Percentiles rank a stretch among this genome's conserved stretches.
phyloP scores from a whole-genome alignment of 2,113 vertebrate species.

The Prunella fulvescens region DNA sequence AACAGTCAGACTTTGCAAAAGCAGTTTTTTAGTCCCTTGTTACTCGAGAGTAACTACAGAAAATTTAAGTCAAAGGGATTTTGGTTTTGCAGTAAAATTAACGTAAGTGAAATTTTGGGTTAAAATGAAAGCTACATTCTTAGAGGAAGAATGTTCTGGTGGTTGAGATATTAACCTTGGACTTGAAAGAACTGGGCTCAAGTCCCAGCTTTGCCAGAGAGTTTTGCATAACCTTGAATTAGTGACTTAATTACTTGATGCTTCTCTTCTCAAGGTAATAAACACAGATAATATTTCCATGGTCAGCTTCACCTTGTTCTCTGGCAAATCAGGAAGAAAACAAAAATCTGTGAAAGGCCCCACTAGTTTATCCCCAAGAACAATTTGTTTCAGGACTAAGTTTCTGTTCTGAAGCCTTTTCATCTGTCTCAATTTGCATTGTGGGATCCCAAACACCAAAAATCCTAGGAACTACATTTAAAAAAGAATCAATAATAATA shows the following conservation, averaged over 20 bases:
- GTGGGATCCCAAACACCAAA: neutral
- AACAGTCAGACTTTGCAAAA: neutral
- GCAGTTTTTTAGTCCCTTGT: neutral
- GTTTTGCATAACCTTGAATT: constrained; percentile 8
- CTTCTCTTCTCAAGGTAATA: neutral
- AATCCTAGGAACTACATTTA: neutral
- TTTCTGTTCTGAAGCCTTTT: neutral
- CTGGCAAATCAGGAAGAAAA: neutral
- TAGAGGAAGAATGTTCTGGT: neutral
- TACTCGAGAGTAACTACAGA: neutral
- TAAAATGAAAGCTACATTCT: neutral
- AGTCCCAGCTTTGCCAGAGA: neutral
- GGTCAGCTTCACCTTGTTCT: neutral
- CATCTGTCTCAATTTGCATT: neutral
- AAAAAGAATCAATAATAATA: neutral
- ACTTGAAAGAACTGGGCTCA: neutral
- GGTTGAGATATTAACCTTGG: neutral
- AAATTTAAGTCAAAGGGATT: neutral
- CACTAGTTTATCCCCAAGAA: neutral
- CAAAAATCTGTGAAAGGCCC: neutral
- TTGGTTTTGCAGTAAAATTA: neutral
- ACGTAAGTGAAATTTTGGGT: neutral
- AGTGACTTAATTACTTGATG: neutral
- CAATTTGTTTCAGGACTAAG: neutral
- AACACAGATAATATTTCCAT: neutral